Conservation (phyloP, 2,888 invertebrate species). For the Andrena camellia region DNA sequence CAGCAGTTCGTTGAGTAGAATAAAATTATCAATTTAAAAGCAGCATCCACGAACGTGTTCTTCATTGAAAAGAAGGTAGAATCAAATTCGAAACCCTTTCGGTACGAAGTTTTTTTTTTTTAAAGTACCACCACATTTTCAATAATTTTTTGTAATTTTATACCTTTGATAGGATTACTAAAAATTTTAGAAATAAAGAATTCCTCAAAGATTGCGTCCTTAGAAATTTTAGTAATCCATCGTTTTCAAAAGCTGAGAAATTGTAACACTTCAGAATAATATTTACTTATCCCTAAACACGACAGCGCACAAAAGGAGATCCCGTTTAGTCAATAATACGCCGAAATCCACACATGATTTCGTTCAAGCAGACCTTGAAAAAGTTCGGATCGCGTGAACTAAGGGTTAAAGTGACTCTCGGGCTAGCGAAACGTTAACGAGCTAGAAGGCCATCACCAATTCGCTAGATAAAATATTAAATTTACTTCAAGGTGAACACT, state of each 20-base stretch:
- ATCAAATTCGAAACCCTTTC: constrained; percentile 7
- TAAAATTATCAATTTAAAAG: constrained; percentile 16
- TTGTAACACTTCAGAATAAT: no score
- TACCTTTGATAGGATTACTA: no score
- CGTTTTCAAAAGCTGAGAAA: no score
- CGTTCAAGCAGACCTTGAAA: constrained; percentile 20
- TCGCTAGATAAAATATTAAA: constrained; percentile 10
- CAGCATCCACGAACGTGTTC: background rate
- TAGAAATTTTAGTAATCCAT: no score
- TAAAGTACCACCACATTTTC: background rate
- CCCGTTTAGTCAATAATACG: constrained; percentile 3
- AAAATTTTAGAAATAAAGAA: no score
- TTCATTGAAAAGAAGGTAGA: background rate
- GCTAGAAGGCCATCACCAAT: constrained; percentile 14
- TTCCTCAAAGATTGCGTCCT: no score
- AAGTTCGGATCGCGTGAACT: constrained; percentile 34
- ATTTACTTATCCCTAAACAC: background rate
- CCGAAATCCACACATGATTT: background rate
- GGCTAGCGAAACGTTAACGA: constrained; percentile 27
- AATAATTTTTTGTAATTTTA: no score
- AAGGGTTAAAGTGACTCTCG: constrained; percentile 23
- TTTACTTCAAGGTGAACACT: constrained; percentile 4
- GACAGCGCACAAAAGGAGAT: background rate
- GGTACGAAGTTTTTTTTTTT: background rate
- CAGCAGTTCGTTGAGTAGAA: background rate